Evolutionary conservation across 2,113 vertebrate species (phyloP), one percentile per base, ranked within the genome.

Genomic region (Dermatemys mawii): DNA sequence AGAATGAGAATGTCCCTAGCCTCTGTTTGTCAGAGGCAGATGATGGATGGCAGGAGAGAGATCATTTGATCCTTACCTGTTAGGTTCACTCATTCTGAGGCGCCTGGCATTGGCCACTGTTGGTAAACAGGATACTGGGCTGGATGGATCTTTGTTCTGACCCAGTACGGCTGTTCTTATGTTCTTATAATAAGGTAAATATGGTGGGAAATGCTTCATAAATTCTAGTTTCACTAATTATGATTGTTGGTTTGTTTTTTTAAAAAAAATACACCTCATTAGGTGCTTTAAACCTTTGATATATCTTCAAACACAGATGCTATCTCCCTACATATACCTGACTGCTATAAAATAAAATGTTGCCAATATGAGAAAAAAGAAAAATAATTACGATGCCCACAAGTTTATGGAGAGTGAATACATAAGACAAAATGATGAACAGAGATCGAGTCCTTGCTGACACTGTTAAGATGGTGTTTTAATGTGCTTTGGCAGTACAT

Each of bases 211-310:
- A 85, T 70, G 1, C n/a, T 87, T 86, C 26, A 26, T 80, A 63
- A 88, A 96, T 55, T 2, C 80, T 44, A 53, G 3, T 3, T 6
- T 17, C 12, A n/a, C 81, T 81, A 75, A 2, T 67, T 3, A n/a
- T 55, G 11, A 53, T 11, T 1, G n/a, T 2, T 67, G 1, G 32
- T 46, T 46, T 46, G 38, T 0, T 26, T 70, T 91, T 84, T 83
- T 73, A 11, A 57, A 21, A 19, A n/a, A n/a, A n/a, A n/a, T n/a
- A n/a, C 0, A 79, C 41, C 1, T 57, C 35, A 55, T 19, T 1
- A 57, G 76, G n/a, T 11, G 46, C 26, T 67, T 87, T n/a, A 87
- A 87, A 48, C 35, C 48, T 88, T 81, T 87, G 55, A 44, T 10
- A 14, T 81, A 53, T 19, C 26, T 89, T 88, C 54, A 90, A 82